Evolutionary conservation across 2,888 invertebrate species (phyloP).

Genomic region (Barypeithes pellucidus): DNA sequence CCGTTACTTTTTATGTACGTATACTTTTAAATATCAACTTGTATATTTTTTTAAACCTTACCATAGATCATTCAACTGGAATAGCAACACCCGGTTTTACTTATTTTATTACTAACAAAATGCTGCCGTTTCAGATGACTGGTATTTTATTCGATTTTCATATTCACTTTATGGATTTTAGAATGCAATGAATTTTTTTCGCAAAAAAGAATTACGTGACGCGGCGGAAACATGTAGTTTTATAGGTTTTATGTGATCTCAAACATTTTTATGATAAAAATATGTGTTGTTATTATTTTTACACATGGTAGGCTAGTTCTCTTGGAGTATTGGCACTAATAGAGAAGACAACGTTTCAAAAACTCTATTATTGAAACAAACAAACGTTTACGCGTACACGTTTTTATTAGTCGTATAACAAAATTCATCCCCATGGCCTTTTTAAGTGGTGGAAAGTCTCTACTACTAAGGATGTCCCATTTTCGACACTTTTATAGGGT

Average conservation of each 20-base stretch:
- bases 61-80: neutral
- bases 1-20: too few relatives aligned
- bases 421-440: too few relatives aligned
- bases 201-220: neutral
- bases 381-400: too few relatives aligned
- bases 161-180: neutral
- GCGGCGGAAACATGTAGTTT: conserved; percentile 10
- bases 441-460: too few relatives aligned
- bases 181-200: conserved; percentile 5
- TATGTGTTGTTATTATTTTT: conserved; percentile 11
- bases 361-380: too few relatives aligned
- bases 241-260: conserved; percentile 34
- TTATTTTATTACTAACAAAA: conserved; percentile 11
- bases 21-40: too few relatives aligned
- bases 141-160: conserved; percentile 6
- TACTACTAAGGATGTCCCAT: too few relatives aligned
- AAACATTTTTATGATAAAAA: conserved; percentile 12
- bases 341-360: too few relatives aligned
- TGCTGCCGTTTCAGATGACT: conserved; percentile 14
- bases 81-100: conserved; percentile 2
- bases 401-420: too few relatives aligned
- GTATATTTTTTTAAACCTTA: neutral
- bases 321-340: too few relatives aligned
- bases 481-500: too few relatives aligned
- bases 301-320: conserved; percentile 7